These are phyloP conservation scores for Drosophila pectinifera DNA, from an alignment of 1,140 invertebrate genomes.

Conservation along the genomic window DNA sequence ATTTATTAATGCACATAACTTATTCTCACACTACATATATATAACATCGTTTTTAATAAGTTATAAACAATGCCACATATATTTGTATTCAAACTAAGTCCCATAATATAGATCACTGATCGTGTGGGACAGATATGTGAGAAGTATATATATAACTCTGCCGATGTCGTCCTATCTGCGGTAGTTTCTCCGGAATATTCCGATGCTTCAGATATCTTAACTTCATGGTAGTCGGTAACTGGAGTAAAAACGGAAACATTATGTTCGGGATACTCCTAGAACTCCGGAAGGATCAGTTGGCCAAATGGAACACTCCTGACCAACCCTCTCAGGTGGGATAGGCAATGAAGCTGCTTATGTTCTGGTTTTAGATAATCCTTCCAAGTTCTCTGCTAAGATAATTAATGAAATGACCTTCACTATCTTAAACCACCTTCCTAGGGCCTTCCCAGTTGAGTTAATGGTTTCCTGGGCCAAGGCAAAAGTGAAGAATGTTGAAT, in stretches of 20 bases:
- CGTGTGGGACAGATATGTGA: neutral
- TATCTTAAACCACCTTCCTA: neutral
- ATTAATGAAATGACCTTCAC: neutral
- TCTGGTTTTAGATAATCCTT: neutral
- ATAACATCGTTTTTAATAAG: no score
- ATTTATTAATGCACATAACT: no score
- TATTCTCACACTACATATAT: neutral
- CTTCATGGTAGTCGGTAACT: no score
- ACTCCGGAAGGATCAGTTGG: no score
- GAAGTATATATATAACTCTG: neutral
- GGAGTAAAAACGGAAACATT: no score
- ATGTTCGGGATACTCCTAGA: no score
- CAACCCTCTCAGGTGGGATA: neutral
- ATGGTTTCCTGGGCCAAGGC: neutral
- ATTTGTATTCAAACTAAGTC: no score
- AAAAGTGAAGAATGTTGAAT: neutral
- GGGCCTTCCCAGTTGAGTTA: slow-evolving; percentile 34
- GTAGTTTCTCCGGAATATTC: no score
- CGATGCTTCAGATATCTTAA: no score
- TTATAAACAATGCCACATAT: no score
- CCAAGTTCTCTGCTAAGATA: no score
- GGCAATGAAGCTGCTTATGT: neutral
- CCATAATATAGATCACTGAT: no score
- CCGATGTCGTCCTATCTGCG: neutral
- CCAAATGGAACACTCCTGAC: neutral